Conservation (phyloP, 1,140 invertebrate genomes). For the Octopus sinensis region DNA sequence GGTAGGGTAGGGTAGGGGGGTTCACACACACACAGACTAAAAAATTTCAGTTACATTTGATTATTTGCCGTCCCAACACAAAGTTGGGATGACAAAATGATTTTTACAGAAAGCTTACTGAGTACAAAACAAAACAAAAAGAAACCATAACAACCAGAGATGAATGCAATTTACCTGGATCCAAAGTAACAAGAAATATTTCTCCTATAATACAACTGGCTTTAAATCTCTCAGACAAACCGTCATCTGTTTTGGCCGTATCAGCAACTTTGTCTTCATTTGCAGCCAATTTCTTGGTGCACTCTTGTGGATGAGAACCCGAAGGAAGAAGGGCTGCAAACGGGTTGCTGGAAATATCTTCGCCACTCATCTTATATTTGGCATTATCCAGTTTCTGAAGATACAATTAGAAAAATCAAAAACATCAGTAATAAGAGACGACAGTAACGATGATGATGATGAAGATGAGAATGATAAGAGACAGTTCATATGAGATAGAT, state of each 20-base stretch:
- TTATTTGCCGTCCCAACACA: background rate
- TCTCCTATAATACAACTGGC: conserved; percentile 62
- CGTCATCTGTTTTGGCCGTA: no score
- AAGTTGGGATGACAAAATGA: background rate
- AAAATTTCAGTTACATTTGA: background rate
- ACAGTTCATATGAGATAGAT: no score
- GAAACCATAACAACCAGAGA: background rate
- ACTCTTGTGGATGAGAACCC: background rate
- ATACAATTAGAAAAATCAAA: no score
- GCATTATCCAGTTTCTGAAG: no score
- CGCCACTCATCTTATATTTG: background rate
- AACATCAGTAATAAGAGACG: no score
- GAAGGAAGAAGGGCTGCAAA: background rate
- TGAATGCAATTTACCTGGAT: conserved; percentile 50
- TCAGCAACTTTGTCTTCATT: background rate
- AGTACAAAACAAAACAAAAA: background rate
- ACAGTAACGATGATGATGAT: no score
- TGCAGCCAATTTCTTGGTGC: background rate
- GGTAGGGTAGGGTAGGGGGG: background rate
- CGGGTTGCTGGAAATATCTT: background rate
- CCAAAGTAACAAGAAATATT: conserved; percentile 69
- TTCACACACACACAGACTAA: background rate
- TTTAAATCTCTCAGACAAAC: conserved; percentile 25
- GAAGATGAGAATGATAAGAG: no score
- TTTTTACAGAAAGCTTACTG: background rate